Conservation (phyloP, 2,888 invertebrate genomes). For the Calliopum simillimum region DNA sequence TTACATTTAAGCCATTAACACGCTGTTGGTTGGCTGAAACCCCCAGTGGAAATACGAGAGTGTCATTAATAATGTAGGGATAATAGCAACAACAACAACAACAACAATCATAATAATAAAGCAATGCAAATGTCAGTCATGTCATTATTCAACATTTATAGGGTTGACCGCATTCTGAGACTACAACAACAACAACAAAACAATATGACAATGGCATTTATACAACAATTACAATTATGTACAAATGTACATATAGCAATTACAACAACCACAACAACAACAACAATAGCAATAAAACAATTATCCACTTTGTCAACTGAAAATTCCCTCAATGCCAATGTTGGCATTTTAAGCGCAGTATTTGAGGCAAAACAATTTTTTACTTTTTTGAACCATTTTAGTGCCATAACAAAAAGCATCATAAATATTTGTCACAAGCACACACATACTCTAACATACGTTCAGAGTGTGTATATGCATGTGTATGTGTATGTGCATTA, state of each 20-base stretch:
- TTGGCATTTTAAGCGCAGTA: constrained; percentile 15
- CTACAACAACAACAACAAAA: too few relatives aligned
- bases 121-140: constrained; percentile 20
- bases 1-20: constrained; percentile 8
- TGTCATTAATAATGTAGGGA: neutral
- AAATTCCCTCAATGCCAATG: constrained; percentile 23
- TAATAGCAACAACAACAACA: neutral
- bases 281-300: constrained; percentile 13
- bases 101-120: constrained; percentile 1
- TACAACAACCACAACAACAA: constrained; percentile 2
- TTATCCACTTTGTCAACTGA: constrained; percentile 19
- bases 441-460: neutral
- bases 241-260: constrained; percentile 2
- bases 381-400: neutral
- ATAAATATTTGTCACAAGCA: constrained; percentile 17
- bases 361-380: neutral
- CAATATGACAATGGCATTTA: too few relatives aligned
- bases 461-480: too few relatives aligned
- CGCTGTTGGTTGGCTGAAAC: neutral
- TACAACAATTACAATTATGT: neutral
- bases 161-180: constrained; percentile 13
- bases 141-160: constrained; percentile 24
- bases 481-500: constrained; percentile 3
- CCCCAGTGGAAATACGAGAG: neutral
- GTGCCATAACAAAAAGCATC: constrained; percentile 1